phyloP scores from a whole-genome alignment of 2,113 vertebrate species.

The Desmodus rotundus region DNA sequence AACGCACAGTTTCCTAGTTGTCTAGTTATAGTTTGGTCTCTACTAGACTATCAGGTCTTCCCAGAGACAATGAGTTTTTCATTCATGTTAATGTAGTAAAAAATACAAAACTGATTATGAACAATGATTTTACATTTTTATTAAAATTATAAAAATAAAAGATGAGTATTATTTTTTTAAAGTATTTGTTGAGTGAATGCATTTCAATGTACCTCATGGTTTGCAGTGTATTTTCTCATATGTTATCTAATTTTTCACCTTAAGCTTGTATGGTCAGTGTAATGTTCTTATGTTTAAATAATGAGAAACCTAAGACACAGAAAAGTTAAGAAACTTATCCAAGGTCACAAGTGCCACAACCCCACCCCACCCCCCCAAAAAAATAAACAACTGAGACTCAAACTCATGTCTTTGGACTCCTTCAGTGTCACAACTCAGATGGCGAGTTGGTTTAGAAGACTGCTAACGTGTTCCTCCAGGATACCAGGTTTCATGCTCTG shows the following conservation, averaged over 20 bases:
- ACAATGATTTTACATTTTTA: too few relatives aligned
- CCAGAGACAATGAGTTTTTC: neutral
- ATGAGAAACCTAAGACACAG: neutral
- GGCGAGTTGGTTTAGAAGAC: neutral
- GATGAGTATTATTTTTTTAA: neutral
- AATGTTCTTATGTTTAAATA: neutral
- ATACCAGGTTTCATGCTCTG: conserved; percentile 31
- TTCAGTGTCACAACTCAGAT: neutral
- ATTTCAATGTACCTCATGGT: neutral
- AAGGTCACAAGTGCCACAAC: neutral
- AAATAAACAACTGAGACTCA: neutral
- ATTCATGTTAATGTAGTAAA: neutral
- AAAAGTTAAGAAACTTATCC: neutral
- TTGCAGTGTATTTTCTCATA: neutral
- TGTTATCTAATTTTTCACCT: neutral
- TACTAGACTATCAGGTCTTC: neutral
- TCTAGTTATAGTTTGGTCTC: neutral
- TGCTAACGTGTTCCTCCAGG: neutral
- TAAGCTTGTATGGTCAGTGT: neutral
- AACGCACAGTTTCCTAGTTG: neutral
- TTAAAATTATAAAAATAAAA: neutral
- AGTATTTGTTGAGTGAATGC: conserved; percentile 3
- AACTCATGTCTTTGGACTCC: neutral
- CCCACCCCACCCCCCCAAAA: too few relatives aligned
- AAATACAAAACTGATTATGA: neutral